Conservation (phyloP, 2,113 vertebrate genomes). For the Bubo scandiacus region DNA sequence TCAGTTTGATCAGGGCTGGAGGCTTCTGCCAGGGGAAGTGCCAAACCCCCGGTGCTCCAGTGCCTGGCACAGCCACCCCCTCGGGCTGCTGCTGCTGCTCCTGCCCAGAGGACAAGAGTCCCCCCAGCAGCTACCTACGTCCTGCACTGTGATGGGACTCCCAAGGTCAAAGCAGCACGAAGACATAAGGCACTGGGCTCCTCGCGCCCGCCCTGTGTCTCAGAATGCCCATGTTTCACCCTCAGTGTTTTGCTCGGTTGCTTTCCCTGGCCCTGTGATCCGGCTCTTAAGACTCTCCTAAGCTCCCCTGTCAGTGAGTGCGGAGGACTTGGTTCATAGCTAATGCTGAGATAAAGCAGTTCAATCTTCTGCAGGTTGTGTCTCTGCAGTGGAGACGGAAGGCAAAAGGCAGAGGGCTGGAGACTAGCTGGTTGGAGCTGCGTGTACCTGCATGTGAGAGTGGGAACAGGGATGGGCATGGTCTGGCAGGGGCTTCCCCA, state of each 20-base stretch:
- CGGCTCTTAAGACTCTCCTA: neutral
- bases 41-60: accelerated
- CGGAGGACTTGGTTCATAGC: neutral
- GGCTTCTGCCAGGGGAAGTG: neutral
- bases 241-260: accelerated
- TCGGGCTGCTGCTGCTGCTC: neutral
- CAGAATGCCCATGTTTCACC: neutral
- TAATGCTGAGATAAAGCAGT: neutral
- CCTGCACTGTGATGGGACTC: neutral
- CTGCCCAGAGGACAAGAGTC: neutral
- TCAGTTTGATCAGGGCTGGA: neutral
- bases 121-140: neutral
- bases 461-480: neutral
- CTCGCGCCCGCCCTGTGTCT: accelerated
- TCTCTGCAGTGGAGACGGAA: neutral
- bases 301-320: neutral
- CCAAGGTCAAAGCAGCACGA: neutral
- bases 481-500: neutral
- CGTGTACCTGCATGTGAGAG: neutral
- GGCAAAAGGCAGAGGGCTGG: neutral
- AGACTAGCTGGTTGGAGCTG: neutral
- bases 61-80: neutral
- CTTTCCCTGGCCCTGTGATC: neutral
- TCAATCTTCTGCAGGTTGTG: neutral
- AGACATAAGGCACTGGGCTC: accelerated